These are phyloP conservation scores for Phalacrocorax carbo DNA, from an alignment of 2,113 vertebrate species.

Conservation along the genomic window DNA sequence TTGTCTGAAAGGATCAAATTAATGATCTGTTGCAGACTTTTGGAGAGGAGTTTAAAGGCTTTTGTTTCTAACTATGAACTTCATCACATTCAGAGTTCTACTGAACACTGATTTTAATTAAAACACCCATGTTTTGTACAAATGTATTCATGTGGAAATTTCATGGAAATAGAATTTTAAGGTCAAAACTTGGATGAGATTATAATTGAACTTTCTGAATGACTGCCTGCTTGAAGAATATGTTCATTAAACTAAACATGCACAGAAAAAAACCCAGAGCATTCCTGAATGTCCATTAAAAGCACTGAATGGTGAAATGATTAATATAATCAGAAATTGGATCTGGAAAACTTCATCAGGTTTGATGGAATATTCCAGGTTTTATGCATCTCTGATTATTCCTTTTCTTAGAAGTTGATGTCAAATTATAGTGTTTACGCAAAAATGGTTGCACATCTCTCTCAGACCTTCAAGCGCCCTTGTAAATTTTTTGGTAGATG, in stretches of 20 bases:
- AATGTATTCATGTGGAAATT: not conserved
- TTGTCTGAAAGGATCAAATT: not conserved
- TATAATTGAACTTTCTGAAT: conserved; percentile 31
- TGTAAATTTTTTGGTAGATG: conserved; percentile 80
- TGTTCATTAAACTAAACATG: not conserved
- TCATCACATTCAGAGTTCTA: not conserved
- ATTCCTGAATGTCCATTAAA: not conserved
- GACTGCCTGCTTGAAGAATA: not conserved
- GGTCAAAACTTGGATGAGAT: conserved; percentile 20
- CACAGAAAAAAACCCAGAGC: not conserved
- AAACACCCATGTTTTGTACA: not conserved
- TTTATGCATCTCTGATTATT: not conserved
- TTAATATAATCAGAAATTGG: not conserved
- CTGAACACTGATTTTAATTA: conserved; percentile 16
- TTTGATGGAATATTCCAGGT: not conserved
- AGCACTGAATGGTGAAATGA: not conserved
- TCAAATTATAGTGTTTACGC: fast-evolving
- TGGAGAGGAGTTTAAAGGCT: not conserved
- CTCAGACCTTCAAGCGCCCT: not conserved
- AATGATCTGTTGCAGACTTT: not conserved
- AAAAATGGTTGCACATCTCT: not conserved
- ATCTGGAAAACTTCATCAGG: not conserved
- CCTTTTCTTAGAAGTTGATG: not conserved
- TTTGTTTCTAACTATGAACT: not conserved
- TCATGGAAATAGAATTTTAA: not conserved